phyloP scores from a whole-genome alignment of 2,888 invertebrate genomes.

The Latrodectus hesperus region DNA sequence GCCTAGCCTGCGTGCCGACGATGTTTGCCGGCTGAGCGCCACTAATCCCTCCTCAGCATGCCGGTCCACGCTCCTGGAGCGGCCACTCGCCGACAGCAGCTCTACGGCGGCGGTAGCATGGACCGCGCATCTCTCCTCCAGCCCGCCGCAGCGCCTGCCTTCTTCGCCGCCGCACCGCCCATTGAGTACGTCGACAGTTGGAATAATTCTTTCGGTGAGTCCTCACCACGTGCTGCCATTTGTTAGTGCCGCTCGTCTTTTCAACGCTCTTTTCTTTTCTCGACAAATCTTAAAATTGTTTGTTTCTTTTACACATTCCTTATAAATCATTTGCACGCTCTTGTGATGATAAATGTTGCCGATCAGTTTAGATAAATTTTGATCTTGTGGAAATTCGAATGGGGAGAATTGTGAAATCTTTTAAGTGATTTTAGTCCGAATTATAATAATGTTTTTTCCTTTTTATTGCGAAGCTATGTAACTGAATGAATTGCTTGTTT shows the following conservation, averaged over 20 bases:
- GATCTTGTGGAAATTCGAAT: no score
- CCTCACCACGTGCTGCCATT: not conserved
- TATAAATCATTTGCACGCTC: no score
- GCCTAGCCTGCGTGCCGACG: conserved; percentile 61
- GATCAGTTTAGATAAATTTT: no score
- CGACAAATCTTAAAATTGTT: no score
- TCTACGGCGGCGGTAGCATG: conserved; percentile 47
- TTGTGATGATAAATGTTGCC: no score
- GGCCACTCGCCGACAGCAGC: conserved; percentile 22
- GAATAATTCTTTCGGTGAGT: conserved; percentile 59
- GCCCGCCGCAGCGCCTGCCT: conserved; percentile 14
- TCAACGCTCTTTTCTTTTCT: not conserved
- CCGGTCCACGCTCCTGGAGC: conserved; percentile 58
- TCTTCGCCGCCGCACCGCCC: conserved; percentile 24
- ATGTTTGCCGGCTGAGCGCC: conserved; percentile 65
- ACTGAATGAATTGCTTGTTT: no score
- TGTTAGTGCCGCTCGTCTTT: conserved; percentile 1
- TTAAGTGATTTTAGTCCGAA: no score
- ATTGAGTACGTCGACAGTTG: conserved; percentile 48
- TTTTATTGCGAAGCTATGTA: no score
- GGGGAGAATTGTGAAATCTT: no score
- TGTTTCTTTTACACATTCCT: no score
- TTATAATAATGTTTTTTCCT: no score
- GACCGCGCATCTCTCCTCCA: conserved; percentile 35
- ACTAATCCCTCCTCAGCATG: conserved; percentile 65